Conservation (phyloP, 2,888 invertebrate genomes). For the Athalia rosae region DNA sequence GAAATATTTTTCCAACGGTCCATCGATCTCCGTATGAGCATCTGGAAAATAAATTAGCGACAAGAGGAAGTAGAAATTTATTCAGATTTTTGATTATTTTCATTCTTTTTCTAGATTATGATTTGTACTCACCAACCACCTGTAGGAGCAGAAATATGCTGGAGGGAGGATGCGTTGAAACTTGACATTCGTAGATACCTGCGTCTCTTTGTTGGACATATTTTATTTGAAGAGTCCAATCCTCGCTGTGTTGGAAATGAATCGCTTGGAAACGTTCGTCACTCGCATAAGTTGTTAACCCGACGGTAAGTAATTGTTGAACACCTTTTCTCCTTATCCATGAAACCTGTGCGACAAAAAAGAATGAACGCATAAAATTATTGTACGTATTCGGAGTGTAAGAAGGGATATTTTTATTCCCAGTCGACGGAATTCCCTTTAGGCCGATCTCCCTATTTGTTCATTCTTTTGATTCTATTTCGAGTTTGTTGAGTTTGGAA, state of each 20-base stretch:
- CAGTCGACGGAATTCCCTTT: too few species aligned
- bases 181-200: slow-evolving; percentile 92
- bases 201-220: slow-evolving; percentile 91
- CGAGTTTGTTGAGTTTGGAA: too few species aligned
- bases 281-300: slow-evolving; percentile 90
- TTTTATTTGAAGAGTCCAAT: slow-evolving; percentile 94
- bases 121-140: slow-evolving; percentile 86
- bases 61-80: slow-evolving; percentile 8
- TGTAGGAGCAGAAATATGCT: slow-evolving; percentile 90
- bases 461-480: too few species aligned
- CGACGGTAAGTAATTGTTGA: slow-evolving; percentile 87
- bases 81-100: background rate
- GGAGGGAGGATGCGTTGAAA: slow-evolving; percentile 92
- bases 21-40: slow-evolving; percentile 90
- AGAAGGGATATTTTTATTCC: too few species aligned
- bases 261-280: slow-evolving; percentile 92
- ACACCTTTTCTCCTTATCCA: slow-evolving; percentile 89
- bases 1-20: slow-evolving; percentile 89
- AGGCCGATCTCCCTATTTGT: too few species aligned
- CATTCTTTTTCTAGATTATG: background rate
- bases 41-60: slow-evolving; percentile 76
- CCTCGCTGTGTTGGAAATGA: slow-evolving; percentile 92
- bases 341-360: slow-evolving; percentile 79
- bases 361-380: background rate
- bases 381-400: too few species aligned